Percentiles rank a stretch among this genome's conserved stretches.
Conservation (phyloP, 2,113 vertebrate species). For the Pollimyrus isidori region DNA sequence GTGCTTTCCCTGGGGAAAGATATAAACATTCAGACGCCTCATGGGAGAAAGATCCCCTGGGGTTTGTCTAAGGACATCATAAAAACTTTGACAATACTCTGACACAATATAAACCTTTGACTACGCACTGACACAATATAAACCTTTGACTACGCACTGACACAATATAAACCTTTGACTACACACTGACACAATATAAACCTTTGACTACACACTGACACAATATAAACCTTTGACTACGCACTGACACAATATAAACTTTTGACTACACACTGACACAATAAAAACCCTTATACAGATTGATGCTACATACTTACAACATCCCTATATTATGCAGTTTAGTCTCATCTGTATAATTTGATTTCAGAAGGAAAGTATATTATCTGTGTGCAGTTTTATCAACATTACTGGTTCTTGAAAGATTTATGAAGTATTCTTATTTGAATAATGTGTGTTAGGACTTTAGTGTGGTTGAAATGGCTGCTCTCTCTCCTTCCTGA, state of each 20-base stretch:
- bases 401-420: neutral
- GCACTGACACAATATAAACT: neutral
- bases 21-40: neutral
- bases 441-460: neutral
- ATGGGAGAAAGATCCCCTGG: neutral
- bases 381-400: neutral
- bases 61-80: neutral
- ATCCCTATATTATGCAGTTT: neutral
- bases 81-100: neutral
- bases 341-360: neutral
- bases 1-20: neutral
- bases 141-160: neutral
- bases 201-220: neutral
- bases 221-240: neutral
- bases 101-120: neutral
- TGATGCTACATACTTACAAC: neutral
- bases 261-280: neutral
- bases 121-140: neutral
- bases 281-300: neutral
- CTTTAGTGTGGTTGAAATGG: neutral
- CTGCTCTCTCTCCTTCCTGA: slow-evolving; percentile 18
- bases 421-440: neutral
- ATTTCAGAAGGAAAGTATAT: neutral
- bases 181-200: neutral
- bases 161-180: neutral